A percentile compares a stretch with the other conserved stretches of the same genome.
Conservation (phyloP, 2,888 invertebrate species). For the Caprella mutica region DNA sequence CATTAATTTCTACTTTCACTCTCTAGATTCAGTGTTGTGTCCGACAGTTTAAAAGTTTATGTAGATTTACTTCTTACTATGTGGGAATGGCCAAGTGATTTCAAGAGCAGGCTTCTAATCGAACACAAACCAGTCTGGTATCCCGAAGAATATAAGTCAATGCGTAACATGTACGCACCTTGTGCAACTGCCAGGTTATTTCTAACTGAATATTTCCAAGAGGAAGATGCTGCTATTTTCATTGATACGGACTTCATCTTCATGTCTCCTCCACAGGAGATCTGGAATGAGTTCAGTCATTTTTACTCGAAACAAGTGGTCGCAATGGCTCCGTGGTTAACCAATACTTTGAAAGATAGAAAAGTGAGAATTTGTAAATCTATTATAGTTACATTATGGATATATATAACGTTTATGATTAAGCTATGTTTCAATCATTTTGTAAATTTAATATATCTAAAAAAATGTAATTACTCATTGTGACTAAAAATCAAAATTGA, state of each 20-base stretch:
- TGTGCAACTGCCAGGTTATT: constrained; percentile 37
- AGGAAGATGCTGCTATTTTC: constrained; percentile 41
- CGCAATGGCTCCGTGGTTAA: constrained; percentile 42
- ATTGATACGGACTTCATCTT: constrained; percentile 44
- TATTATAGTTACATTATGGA: too few species aligned
- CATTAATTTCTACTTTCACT: too few species aligned
- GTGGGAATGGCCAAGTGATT: constrained; percentile 17
- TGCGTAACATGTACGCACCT: constrained; percentile 36
- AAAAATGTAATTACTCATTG: too few species aligned
- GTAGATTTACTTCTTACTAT: too few species aligned
- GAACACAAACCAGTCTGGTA: constrained; percentile 21
- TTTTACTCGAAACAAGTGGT: constrained; percentile 37
- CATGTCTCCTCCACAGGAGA: constrained; percentile 39
- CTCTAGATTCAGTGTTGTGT: too few species aligned
- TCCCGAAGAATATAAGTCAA: constrained; percentile 33
- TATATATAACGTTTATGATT: too few species aligned
- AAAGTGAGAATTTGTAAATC: too few species aligned
- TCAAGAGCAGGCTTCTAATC: constrained; percentile 7
- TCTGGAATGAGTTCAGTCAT: constrained; percentile 39
- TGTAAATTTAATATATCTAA: too few species aligned
- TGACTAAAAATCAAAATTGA: too few species aligned
- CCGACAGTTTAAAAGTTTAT: too few species aligned
- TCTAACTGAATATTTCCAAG: constrained; percentile 38
- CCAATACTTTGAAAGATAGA: too few species aligned
- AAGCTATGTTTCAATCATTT: too few species aligned